Evolutionary conservation across 2,113 vertebrate genomes (phyloP).

Genomic region (Columba janthina): DNA sequence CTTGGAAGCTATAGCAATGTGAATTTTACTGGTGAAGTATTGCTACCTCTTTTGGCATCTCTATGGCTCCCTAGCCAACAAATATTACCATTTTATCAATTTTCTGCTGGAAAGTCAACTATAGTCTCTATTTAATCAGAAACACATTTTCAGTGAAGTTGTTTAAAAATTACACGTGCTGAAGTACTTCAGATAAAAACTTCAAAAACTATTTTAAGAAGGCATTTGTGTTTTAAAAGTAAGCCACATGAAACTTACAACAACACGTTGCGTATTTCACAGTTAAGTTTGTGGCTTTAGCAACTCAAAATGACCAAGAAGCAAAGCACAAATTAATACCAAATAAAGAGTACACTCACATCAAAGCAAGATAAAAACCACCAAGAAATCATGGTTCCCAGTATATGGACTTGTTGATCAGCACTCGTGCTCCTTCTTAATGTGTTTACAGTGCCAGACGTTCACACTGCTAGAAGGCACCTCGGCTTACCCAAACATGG

Average conservation of each 20-base stretch:
- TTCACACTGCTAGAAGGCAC: too few species aligned
- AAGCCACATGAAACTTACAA: not conserved
- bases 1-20: not conserved
- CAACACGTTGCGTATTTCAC: rapidly evolving
- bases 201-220: not conserved
- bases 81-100: not conserved
- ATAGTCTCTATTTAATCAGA: not conserved
- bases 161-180: not conserved
- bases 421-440: not conserved
- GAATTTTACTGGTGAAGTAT: not conserved
- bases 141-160: not conserved
- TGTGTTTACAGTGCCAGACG: rapidly evolving
- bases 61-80: not conserved
- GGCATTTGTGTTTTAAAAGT: not conserved
- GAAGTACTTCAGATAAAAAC: not conserved
- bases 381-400: not conserved
- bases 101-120: not conserved
- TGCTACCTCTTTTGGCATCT: not conserved
- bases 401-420: not conserved
- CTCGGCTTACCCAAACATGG: not conserved
- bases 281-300: not conserved
- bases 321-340: rapidly evolving
- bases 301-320: not conserved
- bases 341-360: not conserved
- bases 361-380: not conserved